Base-by-base conservation (phyloP, 2,888 invertebrate species). In the Acanthosoma haemorrhoidale region DNA sequence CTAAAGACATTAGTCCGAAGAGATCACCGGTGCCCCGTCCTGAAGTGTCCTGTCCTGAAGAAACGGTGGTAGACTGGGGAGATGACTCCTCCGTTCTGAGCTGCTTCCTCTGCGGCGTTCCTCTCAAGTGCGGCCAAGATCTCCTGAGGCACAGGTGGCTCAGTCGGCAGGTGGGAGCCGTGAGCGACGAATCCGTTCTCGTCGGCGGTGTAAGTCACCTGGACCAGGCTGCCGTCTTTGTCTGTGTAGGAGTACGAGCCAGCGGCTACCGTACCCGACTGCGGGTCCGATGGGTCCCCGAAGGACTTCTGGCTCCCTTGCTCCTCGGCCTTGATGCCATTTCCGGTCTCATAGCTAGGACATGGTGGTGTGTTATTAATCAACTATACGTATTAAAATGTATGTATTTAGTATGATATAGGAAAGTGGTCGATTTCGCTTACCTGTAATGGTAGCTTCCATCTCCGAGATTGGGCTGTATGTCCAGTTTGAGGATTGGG, bases 241-340 rank as follows among this genome's bases (percentile, higher is more conserved):
- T 88, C 87, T 43, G 87, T 88, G 81, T 89, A 90, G 21, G 84
- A 83, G 79, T 84, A 87, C 21, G 85, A 85, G 3, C 90, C 90
- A 77, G 88, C 85, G 3, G 88, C 88, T 0, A 86, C 85, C 75
- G 88, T 84, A 0, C 85, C 85, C 75, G 86, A 88, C n/a, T n/a
- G n/a, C n/a, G n/a, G n/a, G 32, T 88, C 87, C 75, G 87, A 85
- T 16, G 82, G 80, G 29, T 75, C 73, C 6, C 76, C 76, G 29
- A 72, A 69, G 76, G 88, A 88, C 80, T 89, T 89, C 75, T 89
- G 79, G 78, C 84, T 88, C 4, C 90, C 90, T 74, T 84, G 83
- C 77, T 90, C 89, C 75, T 89, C 85, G 0, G 85, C 88, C 13
- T 83, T 83, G 74, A 90, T 90, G 13, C 89, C 90, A 76, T 90